These are phyloP conservation scores for Lasioglossum villosulum DNA, from an alignment of 2,888 invertebrate genomes.

Conservation along the genomic window DNA sequence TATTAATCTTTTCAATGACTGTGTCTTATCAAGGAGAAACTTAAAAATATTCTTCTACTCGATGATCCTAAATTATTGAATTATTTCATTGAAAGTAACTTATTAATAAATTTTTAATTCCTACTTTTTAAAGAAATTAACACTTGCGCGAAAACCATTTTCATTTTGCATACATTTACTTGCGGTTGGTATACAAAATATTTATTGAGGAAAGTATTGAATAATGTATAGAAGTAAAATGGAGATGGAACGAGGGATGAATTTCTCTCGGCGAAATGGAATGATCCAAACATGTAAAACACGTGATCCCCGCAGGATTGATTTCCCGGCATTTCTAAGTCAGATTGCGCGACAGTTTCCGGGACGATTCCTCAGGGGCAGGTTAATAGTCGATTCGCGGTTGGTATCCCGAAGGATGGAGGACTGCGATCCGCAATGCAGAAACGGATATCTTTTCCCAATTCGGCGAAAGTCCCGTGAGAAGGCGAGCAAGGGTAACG, in stretches of 20 bases:
- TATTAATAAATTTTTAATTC: not conserved
- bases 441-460: constrained; percentile 4
- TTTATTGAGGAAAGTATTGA: no score
- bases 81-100: not conserved
- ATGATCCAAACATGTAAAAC: not conserved
- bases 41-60: not conserved
- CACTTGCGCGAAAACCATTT: no score
- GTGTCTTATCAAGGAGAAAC: not conserved
- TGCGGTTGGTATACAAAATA: no score
- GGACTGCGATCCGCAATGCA: not conserved
- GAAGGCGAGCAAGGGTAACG: constrained; percentile 11
- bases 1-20: not conserved
- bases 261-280: not conserved
- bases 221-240: no score
- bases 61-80: not conserved
- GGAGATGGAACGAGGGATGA: no score
- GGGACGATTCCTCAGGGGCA: not conserved
- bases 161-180: no score
- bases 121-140: not conserved
- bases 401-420: not conserved
- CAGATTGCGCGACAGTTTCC: not conserved
- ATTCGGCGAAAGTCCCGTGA: not conserved
- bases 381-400: not conserved
- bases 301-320: not conserved
- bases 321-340: not conserved